phyloP scores from a whole-genome alignment of 2,113 vertebrate species.

The Rattus rattus region DNA sequence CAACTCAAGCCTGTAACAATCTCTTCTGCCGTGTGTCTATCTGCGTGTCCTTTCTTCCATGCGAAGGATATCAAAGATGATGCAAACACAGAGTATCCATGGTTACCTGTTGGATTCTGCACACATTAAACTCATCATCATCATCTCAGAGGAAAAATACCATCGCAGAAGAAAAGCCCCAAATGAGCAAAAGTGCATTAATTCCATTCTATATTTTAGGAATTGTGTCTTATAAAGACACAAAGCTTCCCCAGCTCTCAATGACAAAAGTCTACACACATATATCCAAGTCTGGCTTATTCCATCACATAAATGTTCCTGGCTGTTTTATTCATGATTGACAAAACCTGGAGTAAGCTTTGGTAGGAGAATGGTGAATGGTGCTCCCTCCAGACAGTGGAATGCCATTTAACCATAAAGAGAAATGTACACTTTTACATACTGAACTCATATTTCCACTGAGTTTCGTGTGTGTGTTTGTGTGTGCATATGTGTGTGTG shows the following conservation, averaged over 20 bases:
- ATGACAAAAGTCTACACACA: neutral
- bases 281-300: neutral
- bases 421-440: neutral
- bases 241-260: conserved; percentile 21
- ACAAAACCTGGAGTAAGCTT: neutral
- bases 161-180: neutral
- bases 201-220: conserved; percentile 30
- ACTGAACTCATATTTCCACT: neutral
- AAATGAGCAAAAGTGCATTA: neutral
- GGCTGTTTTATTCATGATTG: neutral
- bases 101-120: conserved; percentile 9
- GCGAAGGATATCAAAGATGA: neutral
- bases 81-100: neutral
- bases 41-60: neutral
- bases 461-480: neutral
- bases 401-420: neutral
- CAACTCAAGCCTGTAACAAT: neutral
- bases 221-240: neutral
- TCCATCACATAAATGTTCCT: neutral
- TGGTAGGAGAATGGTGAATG: neutral
- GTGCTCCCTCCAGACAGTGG: neutral
- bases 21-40: neutral
- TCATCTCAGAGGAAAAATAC: conserved; percentile 44
- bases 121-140: neutral
- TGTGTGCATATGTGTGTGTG: neutral